Base-by-base conservation (phyloP, 2,888 invertebrate species). In the Nephrocerus scutellatus region DNA sequence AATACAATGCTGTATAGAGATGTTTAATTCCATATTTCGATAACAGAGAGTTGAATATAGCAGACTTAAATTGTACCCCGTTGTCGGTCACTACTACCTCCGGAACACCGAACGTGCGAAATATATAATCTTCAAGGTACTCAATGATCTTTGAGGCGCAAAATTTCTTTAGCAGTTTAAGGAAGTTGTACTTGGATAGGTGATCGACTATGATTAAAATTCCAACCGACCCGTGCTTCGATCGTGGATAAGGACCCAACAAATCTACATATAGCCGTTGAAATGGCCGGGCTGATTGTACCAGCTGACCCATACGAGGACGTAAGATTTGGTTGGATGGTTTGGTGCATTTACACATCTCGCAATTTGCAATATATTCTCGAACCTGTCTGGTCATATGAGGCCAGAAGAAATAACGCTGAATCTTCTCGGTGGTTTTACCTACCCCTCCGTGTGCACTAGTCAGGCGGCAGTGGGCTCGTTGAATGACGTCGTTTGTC, bases 31-130 rank as follows among this genome's bases (percentile, higher is more conserved):
- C 38, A 19, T 47, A 50, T 8, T 29, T 25, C 8, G 29, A 30
- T 13, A 47, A 20, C 8, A 52, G 40, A 6, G 30, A 12, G 9
- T 49, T 40, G 20, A 47, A 50, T 21, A 39, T 22, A n/a, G 39
- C 43, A 2, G 44, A 30, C 7, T 37, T 31, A 43, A 50, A 56
- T 35, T 54, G 54, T 4, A 39, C 24, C 2, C 54, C 55, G 39
- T 56, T 58, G 20, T 59, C 55, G 13, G 41, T 39, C 4, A 54
- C 48, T n/a, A 52, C 24, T 3, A 22, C 14, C 22, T 49, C 44
- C 1, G 53, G 52, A 16, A 53, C 51, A 7, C 52, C 55, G 43
- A 53, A 57, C 7, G 46, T 10, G n/a, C 49, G 45, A 30, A 54
- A 52, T 22, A 32, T 25, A 3, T 51, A 44, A 19, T 46, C 22